Base-by-base conservation (phyloP, 2,797 vertebrate species). In the Rhinichthys osculus region DNA sequence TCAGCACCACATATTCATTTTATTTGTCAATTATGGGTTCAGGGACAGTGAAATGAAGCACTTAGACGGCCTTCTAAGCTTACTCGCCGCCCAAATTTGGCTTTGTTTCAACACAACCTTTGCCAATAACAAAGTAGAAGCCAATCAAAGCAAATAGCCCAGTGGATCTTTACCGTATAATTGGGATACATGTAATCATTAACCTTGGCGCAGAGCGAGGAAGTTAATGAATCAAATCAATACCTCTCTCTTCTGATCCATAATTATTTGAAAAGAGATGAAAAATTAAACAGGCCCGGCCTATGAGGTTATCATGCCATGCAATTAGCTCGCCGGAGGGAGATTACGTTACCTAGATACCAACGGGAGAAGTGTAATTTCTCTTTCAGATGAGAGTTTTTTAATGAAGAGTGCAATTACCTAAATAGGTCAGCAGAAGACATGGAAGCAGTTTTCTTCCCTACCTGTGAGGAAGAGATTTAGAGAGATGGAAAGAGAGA, bases 291-390 rank as follows among this genome's bases (percentile, higher is more conserved):
- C 96, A 97, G 96, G 95, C 96, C 94, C 95, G 95, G 96, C 96
- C 97, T 97, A 95, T 94, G 96, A 97, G 97, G 97, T 98, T 98
- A 97, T 97, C 94, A 93, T 95, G 95, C 96, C 93, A 96, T 95
- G 96, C 97, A 98, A 98, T 99, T 99, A 98, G 97, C 96, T 95
- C 96, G 96, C 97, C 96, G 95, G 96, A 92, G 94, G 97, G 96
- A 98, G 96, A 98, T 98, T 97, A 96, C 96, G 97, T 98, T 98
- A 98, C 97, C 97, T 98, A 97, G 98, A 98, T 99, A 98, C 97
- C 95, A 96, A 94, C 95, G 95, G 94, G 95, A 85, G 97, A 96
- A 96, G 94, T 95, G 94, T 96, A 97, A 98, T 97, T 98, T 97
- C 96, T 97, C 95, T 97, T 98, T 95, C 95, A 95, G 94, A 96